Evolutionary conservation across 2,797 vertebrate genomes (phyloP).

Genomic region (Phoebastria nigripes): DNA sequence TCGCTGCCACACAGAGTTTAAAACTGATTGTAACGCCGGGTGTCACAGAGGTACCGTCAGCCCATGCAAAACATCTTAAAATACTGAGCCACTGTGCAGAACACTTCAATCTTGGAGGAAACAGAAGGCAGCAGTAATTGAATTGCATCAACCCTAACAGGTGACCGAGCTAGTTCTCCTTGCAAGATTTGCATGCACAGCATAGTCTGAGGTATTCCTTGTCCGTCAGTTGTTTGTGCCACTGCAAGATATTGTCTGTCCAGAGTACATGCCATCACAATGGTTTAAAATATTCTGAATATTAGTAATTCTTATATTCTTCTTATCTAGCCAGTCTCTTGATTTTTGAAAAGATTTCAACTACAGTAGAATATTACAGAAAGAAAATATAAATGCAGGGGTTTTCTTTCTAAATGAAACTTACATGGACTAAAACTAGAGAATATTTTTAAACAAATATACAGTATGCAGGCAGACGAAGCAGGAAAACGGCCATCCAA

Average conservation of each 20-base stretch:
- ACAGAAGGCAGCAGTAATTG: conserved; percentile 55
- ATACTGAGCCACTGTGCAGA: conserved; percentile 64
- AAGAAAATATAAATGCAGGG: conserved; percentile 80
- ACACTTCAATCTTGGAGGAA: conserved; percentile 52
- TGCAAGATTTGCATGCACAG: conserved; percentile 43
- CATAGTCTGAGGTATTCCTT: conserved; percentile 71
- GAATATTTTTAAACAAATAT: conserved; percentile 83
- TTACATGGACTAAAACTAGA: conserved; percentile 82
- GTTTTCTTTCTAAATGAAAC: conserved; percentile 78
- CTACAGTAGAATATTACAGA: conserved; percentile 82
- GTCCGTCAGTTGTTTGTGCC: conserved; percentile 58
- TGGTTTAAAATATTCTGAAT: conserved; percentile 63
- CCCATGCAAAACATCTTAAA: conserved; percentile 42
- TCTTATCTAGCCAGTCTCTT: conserved; percentile 80
- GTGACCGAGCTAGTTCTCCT: conserved; percentile 36
- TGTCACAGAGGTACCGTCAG: conserved; percentile 55
- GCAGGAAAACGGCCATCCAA: conserved; percentile 81
- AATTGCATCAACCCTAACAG: conserved; percentile 9
- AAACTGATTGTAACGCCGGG: conserved; percentile 43
- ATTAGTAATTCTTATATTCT: conserved; percentile 67
- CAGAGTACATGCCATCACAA: conserved; percentile 70
- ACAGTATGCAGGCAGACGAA: conserved; percentile 85
- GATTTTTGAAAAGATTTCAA: conserved; percentile 75
- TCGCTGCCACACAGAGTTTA: conserved; percentile 13
- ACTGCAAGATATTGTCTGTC: conserved; percentile 56